These are phyloP conservation scores for Callocephalon fimbriatum DNA, from an alignment of 2,113 vertebrate species.

Conservation along the genomic window DNA sequence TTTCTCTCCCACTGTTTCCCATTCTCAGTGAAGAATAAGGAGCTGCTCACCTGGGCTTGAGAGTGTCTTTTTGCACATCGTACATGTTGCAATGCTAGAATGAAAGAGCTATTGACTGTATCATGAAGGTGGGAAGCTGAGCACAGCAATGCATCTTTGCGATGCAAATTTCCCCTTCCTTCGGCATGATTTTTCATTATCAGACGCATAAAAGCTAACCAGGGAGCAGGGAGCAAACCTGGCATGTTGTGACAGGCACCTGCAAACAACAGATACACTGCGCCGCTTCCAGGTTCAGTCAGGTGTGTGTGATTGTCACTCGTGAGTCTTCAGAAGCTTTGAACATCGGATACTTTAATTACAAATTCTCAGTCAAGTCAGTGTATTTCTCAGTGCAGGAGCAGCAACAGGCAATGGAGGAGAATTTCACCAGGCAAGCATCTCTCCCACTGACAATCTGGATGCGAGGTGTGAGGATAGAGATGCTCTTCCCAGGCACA, in stretches of 20 bases:
- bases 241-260: slow-evolving; percentile 21
- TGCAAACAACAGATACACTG: background rate
- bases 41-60: background rate
- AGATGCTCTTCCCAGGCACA: background rate
- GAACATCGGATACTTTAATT: slow-evolving; percentile 11
- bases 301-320: slow-evolving; percentile 37
- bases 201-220: slow-evolving; percentile 5
- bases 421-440: background rate
- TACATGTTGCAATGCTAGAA: background rate
- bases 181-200: background rate
- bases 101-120: slow-evolving; percentile 18
- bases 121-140: background rate
- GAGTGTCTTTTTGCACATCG: background rate
- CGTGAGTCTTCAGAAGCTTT: background rate
- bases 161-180: slow-evolving; percentile 41
- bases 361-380: background rate
- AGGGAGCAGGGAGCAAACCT: background rate
- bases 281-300: background rate
- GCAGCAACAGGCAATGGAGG: background rate
- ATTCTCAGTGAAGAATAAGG: background rate
- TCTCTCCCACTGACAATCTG: accelerated
- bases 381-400: background rate
- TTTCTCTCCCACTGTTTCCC: slow-evolving; percentile 16
- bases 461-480: background rate
- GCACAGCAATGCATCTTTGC: slow-evolving; percentile 29